Evolutionary conservation across 2,888 invertebrate species (phyloP), one percentile per base, ranked within the genome.

Genomic region (Scaptomyza caliginosa): DNA sequence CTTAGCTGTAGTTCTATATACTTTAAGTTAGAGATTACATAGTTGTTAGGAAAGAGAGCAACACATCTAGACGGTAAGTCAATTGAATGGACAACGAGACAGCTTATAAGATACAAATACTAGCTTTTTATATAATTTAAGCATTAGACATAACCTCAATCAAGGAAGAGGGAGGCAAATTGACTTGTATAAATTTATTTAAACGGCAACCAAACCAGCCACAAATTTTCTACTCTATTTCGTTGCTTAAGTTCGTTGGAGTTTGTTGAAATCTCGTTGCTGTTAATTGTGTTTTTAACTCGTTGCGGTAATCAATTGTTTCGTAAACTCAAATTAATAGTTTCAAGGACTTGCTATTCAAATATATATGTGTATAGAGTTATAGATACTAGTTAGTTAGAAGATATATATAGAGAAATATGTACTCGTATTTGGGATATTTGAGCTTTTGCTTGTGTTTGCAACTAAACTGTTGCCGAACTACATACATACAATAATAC

Each of bases 401-500:
- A 23, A 23, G 52, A 52, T 38, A 46, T 42, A 52, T 38, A 46
- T 42, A 34, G 36, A 8, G 49, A 54, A 40, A 45, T 67, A 51
- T 46, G 32, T 46, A 65, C 32, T 71, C 46, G 50, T 34, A 13
- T 48, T 16, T 43, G 38, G 17, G 32, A 42, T 54, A 32, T 48
- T 70, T 70, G 69, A 59, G 69, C 67, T 21, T 42, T 46, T 36
- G 40, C 38, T 28, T 38, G 16, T 32, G 49, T 34, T 66, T 46
- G 65, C 34, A 49, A 63, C 52, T 17, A 28, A 72, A 46, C 19
- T 21, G 13, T 32, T 59, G 26, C n/a, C 30, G 24, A 34, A 24
- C 26, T 46, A 48, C 32, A 32, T 13, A 7, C 32, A 30, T 30
- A 5, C 26, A 26, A 23, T 32, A 48, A 43, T 28, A 26, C 63